Evolutionary conservation across 2,888 invertebrate species (phyloP).

Genomic region (Lithodes maja): DNA sequence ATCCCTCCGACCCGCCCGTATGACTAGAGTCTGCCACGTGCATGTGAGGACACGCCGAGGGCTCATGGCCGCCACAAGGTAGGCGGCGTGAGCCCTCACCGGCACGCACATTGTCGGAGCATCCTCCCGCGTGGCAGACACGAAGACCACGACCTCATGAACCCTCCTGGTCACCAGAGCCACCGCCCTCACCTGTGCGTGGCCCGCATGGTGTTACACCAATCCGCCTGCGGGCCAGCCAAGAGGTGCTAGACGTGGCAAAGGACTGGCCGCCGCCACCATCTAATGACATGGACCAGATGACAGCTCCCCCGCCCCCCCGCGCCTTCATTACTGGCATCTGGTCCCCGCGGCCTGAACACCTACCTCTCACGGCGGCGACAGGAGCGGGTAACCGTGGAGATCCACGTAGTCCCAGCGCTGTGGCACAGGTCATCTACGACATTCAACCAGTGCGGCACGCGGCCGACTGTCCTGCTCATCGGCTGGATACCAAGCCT

Average conservation of each 20-base stretch:
- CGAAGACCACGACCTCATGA: slow-evolving; percentile 60
- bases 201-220: slow-evolving; percentile 65
- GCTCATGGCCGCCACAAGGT: slow-evolving; percentile 68
- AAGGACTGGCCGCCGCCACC: slow-evolving; percentile 68
- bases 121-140: slow-evolving; percentile 67
- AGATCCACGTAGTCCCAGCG: slow-evolving; percentile 62
- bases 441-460: slow-evolving; percentile 61
- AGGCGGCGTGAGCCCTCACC: slow-evolving; percentile 69
- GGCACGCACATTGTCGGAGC: slow-evolving; percentile 57
- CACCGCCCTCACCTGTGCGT: slow-evolving; percentile 67
- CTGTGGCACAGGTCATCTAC: slow-evolving; percentile 46
- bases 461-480: slow-evolving; percentile 67
- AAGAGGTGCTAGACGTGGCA: slow-evolving; percentile 64
- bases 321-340: slow-evolving; percentile 67
- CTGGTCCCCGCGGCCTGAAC: slow-evolving; percentile 70
- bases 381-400: slow-evolving; percentile 45
- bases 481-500: slow-evolving; percentile 55
- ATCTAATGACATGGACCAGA: slow-evolving; percentile 63
- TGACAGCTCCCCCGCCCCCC: slow-evolving; percentile 63
- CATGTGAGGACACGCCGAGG: slow-evolving; percentile 71
- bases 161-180: slow-evolving; percentile 69
- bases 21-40: slow-evolving; percentile 71
- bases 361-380: slow-evolving; percentile 69
- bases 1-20: slow-evolving; percentile 70
- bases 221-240: slow-evolving; percentile 67